Evolutionary conservation across 2,113 vertebrate species (phyloP).

Genomic region (Brachypodius melanocephalos): DNA sequence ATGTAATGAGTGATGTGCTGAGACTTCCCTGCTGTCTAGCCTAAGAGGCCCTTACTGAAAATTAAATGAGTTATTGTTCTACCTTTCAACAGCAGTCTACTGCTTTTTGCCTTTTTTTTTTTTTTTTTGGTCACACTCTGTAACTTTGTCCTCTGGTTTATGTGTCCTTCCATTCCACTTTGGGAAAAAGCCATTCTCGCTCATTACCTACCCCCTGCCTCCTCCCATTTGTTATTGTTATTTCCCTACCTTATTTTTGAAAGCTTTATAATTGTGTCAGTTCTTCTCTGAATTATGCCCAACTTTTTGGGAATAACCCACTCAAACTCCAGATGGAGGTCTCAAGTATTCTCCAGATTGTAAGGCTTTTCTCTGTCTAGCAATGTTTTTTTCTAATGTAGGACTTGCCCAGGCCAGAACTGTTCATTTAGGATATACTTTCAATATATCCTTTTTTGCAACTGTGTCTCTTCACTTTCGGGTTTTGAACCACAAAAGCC

Average conservation of each 20-base stretch:
- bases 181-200: not conserved
- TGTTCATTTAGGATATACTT: not conserved
- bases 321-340: not conserved
- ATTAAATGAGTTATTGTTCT: not conserved
- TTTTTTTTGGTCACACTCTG: not conserved
- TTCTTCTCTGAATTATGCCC: not conserved
- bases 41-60: not conserved
- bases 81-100: not conserved
- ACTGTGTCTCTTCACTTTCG: not conserved
- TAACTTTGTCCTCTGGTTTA: not conserved
- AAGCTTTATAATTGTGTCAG: not conserved
- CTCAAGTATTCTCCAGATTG: not conserved
- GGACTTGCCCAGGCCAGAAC: not conserved
- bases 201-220: accelerated
- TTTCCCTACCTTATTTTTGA: not conserved
- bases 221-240: not conserved
- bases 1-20: not conserved
- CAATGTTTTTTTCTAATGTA: not conserved
- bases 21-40: not conserved
- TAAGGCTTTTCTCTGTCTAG: not conserved
- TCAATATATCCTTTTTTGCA: not conserved
- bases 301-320: not conserved
- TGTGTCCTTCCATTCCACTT: not conserved
- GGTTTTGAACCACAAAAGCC: not conserved
- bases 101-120: not conserved